Percentiles rank a stretch among this genome's conserved stretches.
Conservation (phyloP, 1,140 invertebrate species). For the Doryteuthis pealeii region DNA sequence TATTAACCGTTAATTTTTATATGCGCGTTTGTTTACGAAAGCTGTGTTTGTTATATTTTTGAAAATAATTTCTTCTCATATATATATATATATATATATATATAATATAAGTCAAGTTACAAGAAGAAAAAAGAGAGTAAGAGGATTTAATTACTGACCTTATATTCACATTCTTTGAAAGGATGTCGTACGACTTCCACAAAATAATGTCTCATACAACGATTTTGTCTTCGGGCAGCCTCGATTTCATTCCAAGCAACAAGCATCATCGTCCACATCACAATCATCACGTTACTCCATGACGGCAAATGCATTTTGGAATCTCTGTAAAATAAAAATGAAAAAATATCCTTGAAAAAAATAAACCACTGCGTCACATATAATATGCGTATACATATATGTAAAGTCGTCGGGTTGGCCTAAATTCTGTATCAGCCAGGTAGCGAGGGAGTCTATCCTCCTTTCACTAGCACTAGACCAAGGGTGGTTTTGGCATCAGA, state of each 20-base stretch:
- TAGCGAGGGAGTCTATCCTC: too few relatives aligned
- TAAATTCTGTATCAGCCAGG: too few relatives aligned
- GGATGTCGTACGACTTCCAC: conserved; percentile 38
- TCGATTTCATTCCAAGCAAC: conserved; percentile 15
- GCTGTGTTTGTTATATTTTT: too few relatives aligned
- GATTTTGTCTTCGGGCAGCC: conserved; percentile 29
- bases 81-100: too few relatives aligned
- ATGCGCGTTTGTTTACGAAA: too few relatives aligned
- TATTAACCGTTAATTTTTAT: too few relatives aligned
- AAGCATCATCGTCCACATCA: conserved; percentile 12
- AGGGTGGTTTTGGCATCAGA: too few relatives aligned
- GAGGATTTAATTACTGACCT: conserved; percentile 21
- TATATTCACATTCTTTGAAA: conserved; percentile 35
- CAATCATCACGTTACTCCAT: conserved; percentile 3
- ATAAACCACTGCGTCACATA: not conserved
- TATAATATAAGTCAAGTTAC: too few relatives aligned
- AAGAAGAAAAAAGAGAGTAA: too few relatives aligned
- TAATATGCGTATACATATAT: not conserved
- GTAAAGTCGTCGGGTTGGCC: too few relatives aligned
- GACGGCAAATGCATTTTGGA: not conserved
- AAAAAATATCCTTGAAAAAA: conserved; percentile 2
- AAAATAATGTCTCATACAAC: conserved; percentile 43
- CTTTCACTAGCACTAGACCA: too few relatives aligned
- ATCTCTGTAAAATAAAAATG: conserved; percentile 7
- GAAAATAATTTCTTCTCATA: too few relatives aligned